phyloP scores from a whole-genome alignment of 2,888 invertebrate genomes.

The Flexamia atlantica region DNA sequence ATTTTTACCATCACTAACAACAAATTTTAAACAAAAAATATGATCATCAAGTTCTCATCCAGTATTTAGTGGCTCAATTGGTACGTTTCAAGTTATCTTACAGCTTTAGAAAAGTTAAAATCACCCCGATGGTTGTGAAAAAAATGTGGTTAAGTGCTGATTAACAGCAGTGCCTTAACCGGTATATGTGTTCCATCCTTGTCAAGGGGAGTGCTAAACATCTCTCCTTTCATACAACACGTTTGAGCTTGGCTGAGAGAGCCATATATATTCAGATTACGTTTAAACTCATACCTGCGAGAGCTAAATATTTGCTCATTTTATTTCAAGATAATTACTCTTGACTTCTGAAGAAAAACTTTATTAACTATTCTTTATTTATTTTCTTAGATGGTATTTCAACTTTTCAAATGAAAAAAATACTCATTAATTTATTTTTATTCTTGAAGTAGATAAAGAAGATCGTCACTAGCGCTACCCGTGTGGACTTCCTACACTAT shows the following conservation, averaged over 20 bases:
- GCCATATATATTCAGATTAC: not conserved
- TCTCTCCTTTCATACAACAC: conserved; percentile 99
- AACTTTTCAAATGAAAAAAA: not conserved
- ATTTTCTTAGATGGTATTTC: not conserved
- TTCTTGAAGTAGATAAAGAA: not conserved
- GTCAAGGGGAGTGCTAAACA: conserved; percentile 97
- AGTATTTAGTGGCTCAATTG: no score
- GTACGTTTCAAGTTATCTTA: no score
- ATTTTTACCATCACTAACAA: no score
- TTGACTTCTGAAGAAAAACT: not conserved
- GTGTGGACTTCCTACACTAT: not conserved
- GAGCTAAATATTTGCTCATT: not conserved
- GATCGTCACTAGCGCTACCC: not conserved
- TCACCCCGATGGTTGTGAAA: no score
- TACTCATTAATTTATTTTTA: not conserved
- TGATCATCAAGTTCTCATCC: no score
- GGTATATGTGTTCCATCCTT: conserved; percentile 89
- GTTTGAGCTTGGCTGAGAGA: not conserved
- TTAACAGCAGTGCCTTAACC: conserved; percentile 75
- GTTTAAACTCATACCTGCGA: accelerated
- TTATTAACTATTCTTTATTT: not conserved
- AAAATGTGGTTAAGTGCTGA: conserved; percentile 74
- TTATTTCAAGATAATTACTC: no score
- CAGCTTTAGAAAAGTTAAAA: no score
- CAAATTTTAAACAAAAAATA: no score